phyloP scores from a whole-genome alignment of 2,113 vertebrate genomes.

The Pelusios castaneus region DNA sequence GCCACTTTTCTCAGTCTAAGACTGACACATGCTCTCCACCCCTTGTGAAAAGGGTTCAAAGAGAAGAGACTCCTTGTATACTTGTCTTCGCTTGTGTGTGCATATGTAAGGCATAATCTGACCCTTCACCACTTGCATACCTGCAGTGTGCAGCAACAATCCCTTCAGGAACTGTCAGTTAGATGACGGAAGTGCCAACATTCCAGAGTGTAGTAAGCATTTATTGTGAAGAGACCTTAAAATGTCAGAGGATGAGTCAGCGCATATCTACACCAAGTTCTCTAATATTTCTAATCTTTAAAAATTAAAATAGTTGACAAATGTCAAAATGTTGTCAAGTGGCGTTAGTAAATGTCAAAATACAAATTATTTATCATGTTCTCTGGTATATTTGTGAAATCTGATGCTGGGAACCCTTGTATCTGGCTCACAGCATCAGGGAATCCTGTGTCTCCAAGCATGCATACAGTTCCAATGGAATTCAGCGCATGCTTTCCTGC shows the following conservation, averaged over 20 bases:
- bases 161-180: background rate
- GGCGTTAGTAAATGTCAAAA: background rate
- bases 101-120: background rate
- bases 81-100: background rate
- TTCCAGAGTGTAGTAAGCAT: background rate
- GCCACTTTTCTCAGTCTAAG: background rate
- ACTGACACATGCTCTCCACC: background rate
- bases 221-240: background rate
- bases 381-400: background rate
- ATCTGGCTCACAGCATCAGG: background rate
- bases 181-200: background rate
- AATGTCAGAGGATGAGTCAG: background rate
- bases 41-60: background rate
- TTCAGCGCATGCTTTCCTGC: background rate
- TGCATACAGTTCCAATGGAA: background rate
- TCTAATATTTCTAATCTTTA: background rate
- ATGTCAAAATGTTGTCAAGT: background rate
- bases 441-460: background rate
- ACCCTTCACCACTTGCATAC: accelerated
- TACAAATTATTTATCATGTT: background rate
- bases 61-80: background rate
- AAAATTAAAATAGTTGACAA: background rate
- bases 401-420: background rate
- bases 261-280: background rate
- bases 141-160: background rate